phyloP scores from a whole-genome alignment of 2,888 invertebrate species.

The Cephus spinipes region DNA sequence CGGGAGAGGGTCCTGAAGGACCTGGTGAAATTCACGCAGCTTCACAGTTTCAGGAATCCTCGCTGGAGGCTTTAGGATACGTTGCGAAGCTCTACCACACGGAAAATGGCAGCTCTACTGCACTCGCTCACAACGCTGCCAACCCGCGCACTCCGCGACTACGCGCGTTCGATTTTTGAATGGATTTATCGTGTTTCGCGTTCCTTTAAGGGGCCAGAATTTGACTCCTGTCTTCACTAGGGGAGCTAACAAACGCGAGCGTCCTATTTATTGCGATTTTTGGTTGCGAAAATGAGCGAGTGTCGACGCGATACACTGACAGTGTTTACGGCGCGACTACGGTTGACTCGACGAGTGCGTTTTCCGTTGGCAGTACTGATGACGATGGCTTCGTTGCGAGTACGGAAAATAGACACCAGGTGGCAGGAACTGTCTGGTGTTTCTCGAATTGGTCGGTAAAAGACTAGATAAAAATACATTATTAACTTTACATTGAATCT shows the following conservation, averaged over 20 bases:
- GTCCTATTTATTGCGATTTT: background rate
- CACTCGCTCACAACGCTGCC: constrained; percentile 49
- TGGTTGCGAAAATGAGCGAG: constrained; percentile 15
- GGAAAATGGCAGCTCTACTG: constrained; percentile 59
- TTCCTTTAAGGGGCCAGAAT: background rate
- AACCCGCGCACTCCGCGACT: constrained; percentile 41
- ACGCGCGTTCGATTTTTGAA: constrained; percentile 6
- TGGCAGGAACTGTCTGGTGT: background rate
- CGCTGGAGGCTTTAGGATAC: constrained; percentile 6
- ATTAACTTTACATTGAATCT: background rate
- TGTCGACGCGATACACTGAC: constrained; percentile 22
- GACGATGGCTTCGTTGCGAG: constrained; percentile 19
- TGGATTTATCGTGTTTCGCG: background rate
- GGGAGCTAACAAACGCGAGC: background rate
- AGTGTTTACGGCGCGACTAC: constrained; percentile 33
- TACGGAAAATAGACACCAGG: background rate
- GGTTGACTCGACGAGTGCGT: constrained; percentile 6
- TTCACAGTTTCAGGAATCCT: background rate
- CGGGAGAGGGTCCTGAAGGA: background rate
- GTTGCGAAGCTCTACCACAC: constrained; percentile 39
- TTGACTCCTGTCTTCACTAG: background rate
- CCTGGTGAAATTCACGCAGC: background rate
- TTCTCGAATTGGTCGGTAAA: background rate
- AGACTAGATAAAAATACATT: background rate
- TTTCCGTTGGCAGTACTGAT: constrained; percentile 21